These are phyloP conservation scores for Sylvilagus floridanus DNA, from an alignment of 2,797 vertebrate species.

Conservation along the genomic window DNA sequence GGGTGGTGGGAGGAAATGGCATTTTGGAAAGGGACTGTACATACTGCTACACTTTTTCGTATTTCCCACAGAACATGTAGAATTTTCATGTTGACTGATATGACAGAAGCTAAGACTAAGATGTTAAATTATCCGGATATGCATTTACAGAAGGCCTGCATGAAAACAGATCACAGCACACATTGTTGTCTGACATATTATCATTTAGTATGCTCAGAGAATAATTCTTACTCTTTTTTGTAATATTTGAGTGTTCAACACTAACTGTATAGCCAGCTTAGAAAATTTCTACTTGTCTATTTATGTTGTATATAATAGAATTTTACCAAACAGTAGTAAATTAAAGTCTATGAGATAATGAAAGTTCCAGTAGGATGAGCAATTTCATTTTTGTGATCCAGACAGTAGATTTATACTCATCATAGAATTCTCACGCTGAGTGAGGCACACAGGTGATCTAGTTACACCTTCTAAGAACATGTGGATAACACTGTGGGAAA, in stretches of 20 bases:
- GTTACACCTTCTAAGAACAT: not conserved
- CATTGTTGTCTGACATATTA: not conserved
- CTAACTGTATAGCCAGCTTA: not conserved
- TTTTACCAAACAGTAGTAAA: not conserved
- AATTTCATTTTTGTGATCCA: not conserved
- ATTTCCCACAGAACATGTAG: slow-evolving; percentile 52
- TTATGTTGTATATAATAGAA: not conserved
- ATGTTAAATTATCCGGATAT: slow-evolving; percentile 2
- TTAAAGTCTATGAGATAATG: too few species aligned
- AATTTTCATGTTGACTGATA: slow-evolving; percentile 63
- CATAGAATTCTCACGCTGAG: not conserved
- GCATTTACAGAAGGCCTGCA: not conserved
- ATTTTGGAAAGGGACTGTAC: slow-evolving; percentile 26
- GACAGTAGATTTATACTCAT: not conserved
- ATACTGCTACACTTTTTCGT: not conserved
- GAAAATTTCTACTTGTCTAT: not conserved
- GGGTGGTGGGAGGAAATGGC: not conserved
- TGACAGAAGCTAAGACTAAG: slow-evolving; percentile 1
- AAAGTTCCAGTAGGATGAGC: not conserved
- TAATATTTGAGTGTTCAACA: not conserved
- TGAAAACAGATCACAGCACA: not conserved
- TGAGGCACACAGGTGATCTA: not conserved
- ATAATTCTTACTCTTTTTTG: not conserved
- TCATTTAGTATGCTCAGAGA: not conserved
- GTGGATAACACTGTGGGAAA: not conserved